Conservation (phyloP, 1,140 invertebrate genomes). For the Papilio dardanus region DNA sequence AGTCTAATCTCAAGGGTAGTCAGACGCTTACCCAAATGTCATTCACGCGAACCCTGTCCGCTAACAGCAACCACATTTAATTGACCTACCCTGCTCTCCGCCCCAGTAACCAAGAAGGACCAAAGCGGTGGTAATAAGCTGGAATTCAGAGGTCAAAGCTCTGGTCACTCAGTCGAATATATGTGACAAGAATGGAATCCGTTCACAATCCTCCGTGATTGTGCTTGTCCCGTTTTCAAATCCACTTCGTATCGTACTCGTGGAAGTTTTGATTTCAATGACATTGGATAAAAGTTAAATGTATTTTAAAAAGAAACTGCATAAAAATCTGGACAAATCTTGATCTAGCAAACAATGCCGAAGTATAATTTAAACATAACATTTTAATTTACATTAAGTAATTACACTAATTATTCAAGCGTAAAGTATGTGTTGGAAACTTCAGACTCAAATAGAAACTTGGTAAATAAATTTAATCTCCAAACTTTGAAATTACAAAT, state of each 20-base stretch:
- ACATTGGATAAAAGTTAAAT: conserved; percentile 41
- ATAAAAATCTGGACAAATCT: background rate
- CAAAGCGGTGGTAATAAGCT: conserved; percentile 36
- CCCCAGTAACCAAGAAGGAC: conserved; percentile 7
- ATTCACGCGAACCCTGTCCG: conserved; percentile 62
- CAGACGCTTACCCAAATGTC: conserved; percentile 66
- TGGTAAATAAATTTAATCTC: conserved; percentile 41
- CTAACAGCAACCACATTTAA: conserved; percentile 41
- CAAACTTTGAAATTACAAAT: conserved; percentile 51
- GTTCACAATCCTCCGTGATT: conserved; percentile 59
- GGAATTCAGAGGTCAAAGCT: conserved; percentile 37
- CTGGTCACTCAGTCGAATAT: conserved; percentile 46
- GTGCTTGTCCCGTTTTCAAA: conserved; percentile 61
- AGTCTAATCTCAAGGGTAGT: conserved; percentile 63
- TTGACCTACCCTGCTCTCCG: conserved; percentile 46
- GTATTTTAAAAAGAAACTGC: conserved; percentile 36
- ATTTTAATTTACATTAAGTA: background rate
- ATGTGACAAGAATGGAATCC: conserved; percentile 55
- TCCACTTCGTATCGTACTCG: conserved; percentile 49
- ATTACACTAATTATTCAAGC: background rate
- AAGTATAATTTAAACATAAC: background rate
- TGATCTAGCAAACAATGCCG: too few relatives aligned
- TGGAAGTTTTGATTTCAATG: conserved; percentile 44
- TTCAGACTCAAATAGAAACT: conserved; percentile 30
- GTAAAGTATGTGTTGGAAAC: background rate